A percentile compares a stretch with the other conserved stretches of the same genome.
Conservation (phyloP, 2,797 vertebrate genomes). For the Crax fasciolata region DNA sequence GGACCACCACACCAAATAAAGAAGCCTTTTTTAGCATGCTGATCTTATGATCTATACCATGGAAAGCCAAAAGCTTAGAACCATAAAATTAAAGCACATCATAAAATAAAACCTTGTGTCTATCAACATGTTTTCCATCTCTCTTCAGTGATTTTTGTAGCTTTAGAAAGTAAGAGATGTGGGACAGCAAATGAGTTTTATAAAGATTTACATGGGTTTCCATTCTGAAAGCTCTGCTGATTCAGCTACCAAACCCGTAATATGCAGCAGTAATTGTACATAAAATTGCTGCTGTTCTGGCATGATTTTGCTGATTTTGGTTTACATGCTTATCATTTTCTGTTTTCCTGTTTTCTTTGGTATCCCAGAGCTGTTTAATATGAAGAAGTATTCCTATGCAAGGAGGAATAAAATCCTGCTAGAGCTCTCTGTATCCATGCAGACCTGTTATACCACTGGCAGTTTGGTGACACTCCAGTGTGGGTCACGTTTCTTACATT, state of each 20-base stretch:
- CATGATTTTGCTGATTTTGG: conserved; percentile 33
- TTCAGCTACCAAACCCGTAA: conserved; percentile 65
- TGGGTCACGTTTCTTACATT: not conserved
- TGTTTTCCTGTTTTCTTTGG: conserved; percentile 52
- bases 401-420: not conserved
- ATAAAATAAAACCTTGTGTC: not conserved
- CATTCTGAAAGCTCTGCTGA: conserved; percentile 54
- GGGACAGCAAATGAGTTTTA: not conserved
- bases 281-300: conserved; percentile 43
- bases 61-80: not conserved
- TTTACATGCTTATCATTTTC: conserved; percentile 31
- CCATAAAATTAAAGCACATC: not conserved
- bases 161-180: not conserved
- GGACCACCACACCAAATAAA: not conserved
- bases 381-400: not conserved
- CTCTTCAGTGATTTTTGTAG: conserved; percentile 1
- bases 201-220: not conserved
- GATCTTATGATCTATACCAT: not conserved
- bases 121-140: not conserved
- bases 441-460: not conserved
- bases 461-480: not conserved
- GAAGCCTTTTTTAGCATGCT: not conserved
- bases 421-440: not conserved
- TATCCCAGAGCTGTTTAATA: conserved; percentile 5
- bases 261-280: conserved; percentile 38